Conservation (phyloP, 2,113 vertebrate species). For the Hyla sarda region DNA sequence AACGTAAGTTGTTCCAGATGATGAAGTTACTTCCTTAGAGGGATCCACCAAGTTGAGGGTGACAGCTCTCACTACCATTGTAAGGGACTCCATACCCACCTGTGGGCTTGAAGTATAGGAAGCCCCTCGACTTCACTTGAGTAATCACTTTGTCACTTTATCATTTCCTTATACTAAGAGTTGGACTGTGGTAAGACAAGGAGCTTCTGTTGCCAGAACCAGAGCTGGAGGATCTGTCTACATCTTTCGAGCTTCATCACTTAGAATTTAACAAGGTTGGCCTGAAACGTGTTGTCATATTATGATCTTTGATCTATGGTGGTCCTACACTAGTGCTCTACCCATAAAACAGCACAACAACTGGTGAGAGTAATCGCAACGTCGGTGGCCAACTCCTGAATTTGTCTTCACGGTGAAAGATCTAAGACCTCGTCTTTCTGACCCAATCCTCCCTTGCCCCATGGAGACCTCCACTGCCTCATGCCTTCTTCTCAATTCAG, state of each 20-base stretch:
- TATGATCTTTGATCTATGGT: too few species aligned
- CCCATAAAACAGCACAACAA: too few species aligned
- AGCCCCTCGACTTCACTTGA: constrained; percentile 33
- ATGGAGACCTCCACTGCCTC: not conserved
- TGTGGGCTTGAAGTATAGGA: not conserved
- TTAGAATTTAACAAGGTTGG: too few species aligned
- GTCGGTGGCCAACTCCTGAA: constrained; percentile 50
- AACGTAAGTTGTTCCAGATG: too few species aligned
- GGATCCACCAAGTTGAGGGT: constrained; percentile 27
- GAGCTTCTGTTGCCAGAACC: constrained; percentile 20
- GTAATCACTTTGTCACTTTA: constrained; percentile 37
- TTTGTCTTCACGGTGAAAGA: constrained; percentile 1
- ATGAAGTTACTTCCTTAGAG: constrained; percentile 36
- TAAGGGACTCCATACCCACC: not conserved
- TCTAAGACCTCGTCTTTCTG: not conserved
- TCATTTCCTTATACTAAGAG: not conserved
- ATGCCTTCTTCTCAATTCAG: constrained; percentile 1
- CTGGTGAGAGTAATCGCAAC: constrained; percentile 42
- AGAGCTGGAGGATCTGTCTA: constrained; percentile 19
- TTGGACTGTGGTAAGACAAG: not conserved
- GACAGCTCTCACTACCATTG: constrained; percentile 51
- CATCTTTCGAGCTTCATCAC: constrained; percentile 47
- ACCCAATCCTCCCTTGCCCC: not conserved
- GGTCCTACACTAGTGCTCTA: too few species aligned
- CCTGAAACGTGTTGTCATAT: too few species aligned